These are phyloP conservation scores for Oceanodroma tethys DNA, from an alignment of 2,113 vertebrate species.

Conservation along the genomic window DNA sequence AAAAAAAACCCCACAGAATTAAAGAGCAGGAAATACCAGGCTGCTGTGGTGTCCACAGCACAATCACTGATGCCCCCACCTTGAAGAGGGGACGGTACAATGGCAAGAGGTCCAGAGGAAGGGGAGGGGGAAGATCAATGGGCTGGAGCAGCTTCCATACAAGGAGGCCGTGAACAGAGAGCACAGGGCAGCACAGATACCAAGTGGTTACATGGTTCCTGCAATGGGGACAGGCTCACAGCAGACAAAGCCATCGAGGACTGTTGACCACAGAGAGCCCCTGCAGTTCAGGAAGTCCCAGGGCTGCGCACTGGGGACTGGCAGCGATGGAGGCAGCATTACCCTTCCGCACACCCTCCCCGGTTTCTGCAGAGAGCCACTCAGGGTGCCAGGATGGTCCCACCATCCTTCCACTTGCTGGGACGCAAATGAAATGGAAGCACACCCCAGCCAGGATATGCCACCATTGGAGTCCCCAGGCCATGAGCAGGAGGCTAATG, in stretches of 20 bases:
- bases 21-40: background rate
- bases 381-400: background rate
- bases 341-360: background rate
- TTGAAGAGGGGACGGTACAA: background rate
- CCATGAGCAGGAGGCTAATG: background rate
- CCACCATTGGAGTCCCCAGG: background rate
- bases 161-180: background rate
- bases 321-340: background rate
- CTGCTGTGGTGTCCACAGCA: background rate
- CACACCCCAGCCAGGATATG: rapidly evolving
- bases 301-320: background rate
- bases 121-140: background rate
- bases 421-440: background rate
- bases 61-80: background rate
- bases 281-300: background rate
- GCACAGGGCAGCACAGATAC: background rate
- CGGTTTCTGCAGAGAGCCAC: background rate
- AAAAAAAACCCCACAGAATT: background rate
- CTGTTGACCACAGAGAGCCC: background rate
- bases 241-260: background rate
- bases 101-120: background rate
- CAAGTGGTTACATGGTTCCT: rapidly evolving
- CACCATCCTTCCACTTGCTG: background rate
- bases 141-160: background rate
- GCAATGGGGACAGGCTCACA: background rate